These are phyloP conservation scores for Craseonycteris thonglongyai DNA, from an alignment of 2,113 vertebrate genomes.

Conservation along the genomic window DNA sequence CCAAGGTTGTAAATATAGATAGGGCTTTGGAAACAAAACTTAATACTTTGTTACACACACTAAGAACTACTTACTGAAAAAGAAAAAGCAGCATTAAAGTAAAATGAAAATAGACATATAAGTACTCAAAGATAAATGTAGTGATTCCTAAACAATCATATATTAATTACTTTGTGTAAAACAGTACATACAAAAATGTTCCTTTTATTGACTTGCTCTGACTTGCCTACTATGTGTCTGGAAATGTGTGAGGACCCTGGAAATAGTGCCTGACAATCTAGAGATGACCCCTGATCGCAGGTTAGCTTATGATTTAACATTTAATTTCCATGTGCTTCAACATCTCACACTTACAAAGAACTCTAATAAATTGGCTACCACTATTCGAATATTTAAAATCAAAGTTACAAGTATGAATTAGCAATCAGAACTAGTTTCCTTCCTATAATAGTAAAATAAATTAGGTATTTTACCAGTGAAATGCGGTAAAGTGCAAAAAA, in stretches of 20 bases:
- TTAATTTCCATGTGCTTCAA: not conserved
- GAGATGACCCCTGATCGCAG: not conserved
- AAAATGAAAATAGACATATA: not conserved
- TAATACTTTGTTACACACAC: not conserved
- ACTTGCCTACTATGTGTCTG: not conserved
- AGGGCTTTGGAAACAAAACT: slow-evolving; percentile 10
- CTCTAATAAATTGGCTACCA: not conserved
- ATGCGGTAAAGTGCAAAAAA: not conserved
- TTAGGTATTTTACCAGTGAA: not conserved
- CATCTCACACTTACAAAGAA: not conserved
- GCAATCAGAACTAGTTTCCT: not conserved
- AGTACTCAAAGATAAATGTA: not conserved
- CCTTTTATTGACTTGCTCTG: not conserved
- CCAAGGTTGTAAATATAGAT: not conserved
- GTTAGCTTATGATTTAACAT: not conserved
- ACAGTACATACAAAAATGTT: not conserved
- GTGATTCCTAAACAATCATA: not conserved
- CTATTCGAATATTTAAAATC: slow-evolving; percentile 15
- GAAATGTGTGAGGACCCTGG: not conserved
- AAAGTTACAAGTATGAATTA: not conserved
- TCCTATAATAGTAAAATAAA: not conserved
- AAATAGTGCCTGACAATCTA: not conserved
- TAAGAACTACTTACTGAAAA: not conserved
- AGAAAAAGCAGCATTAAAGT: not conserved
- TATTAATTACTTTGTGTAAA: not conserved